phyloP scores from a whole-genome alignment of 1,140 invertebrate genomes.

The Varroa destructor region DNA sequence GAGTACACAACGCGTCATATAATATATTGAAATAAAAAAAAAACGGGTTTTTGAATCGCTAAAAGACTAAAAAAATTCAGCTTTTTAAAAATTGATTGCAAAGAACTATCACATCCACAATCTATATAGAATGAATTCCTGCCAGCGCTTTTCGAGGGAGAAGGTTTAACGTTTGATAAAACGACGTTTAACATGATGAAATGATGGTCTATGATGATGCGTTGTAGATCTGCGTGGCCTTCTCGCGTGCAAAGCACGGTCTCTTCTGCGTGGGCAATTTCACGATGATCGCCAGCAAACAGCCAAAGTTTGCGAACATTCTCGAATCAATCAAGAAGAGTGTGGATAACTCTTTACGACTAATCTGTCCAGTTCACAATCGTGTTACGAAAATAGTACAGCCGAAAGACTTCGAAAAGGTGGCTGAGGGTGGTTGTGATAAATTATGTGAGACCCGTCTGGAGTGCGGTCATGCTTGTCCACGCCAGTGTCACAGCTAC shows the following conservation, averaged over 20 bases:
- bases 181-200: too few species aligned
- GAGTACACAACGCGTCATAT: too few species aligned
- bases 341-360: not conserved
- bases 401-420: slow-evolving; percentile 30
- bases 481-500: slow-evolving; percentile 33
- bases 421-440: slow-evolving; percentile 32
- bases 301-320: not conserved
- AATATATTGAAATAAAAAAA: too few species aligned
- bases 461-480: slow-evolving; percentile 34
- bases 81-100: too few species aligned
- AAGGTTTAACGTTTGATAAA: too few species aligned
- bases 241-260: slow-evolving; percentile 63
- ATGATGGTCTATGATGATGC: too few species aligned
- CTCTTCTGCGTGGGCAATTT: slow-evolving; percentile 57
- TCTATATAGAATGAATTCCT: too few species aligned
- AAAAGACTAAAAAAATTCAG: too few species aligned
- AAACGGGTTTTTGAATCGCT: too few species aligned
- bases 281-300: slow-evolving; percentile 42
- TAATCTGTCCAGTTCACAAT: not conserved
- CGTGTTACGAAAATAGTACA: slow-evolving; percentile 2
- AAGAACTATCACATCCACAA: too few species aligned
- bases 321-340: not conserved
- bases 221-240: slow-evolving; percentile 54
- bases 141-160: too few species aligned
- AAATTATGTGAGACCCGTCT: slow-evolving; percentile 31